Conservation (phyloP, 2,797 vertebrate species). For the Notolepis coatsorum region DNA sequence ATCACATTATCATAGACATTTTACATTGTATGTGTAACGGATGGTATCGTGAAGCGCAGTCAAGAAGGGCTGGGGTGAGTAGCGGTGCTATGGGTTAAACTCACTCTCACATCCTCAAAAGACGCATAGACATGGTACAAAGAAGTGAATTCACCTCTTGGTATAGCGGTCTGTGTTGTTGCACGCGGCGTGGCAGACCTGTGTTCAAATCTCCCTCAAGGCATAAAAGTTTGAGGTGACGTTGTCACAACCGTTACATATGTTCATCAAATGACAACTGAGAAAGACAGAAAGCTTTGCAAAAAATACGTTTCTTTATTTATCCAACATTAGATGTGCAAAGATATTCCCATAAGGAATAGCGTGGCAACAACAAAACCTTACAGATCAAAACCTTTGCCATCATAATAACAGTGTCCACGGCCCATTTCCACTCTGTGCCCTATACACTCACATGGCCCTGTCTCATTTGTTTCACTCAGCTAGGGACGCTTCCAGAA, state of each 20-base stretch:
- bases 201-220: no score
- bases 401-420: constrained; percentile 28
- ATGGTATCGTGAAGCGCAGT: no score
- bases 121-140: no score
- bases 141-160: no score
- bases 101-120: no score
- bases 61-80: no score
- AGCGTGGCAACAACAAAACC: no score
- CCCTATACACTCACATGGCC: background rate
- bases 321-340: background rate
- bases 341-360: background rate
- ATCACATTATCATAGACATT: background rate
- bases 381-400: background rate
- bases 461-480: constrained; percentile 32
- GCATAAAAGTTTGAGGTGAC: no score
- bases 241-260: no score
- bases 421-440: constrained; percentile 4
- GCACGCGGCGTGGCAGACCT: no score
- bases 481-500: constrained; percentile 30
- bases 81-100: no score
- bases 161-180: no score
- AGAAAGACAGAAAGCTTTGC: background rate
- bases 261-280: background rate
- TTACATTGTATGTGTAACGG: background rate
- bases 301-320: background rate